A percentile compares a stretch with the other conserved stretches of the same genome.
phyloP scores from a whole-genome alignment of 2,113 vertebrate species.

The Dascyllus trimaculatus region DNA sequence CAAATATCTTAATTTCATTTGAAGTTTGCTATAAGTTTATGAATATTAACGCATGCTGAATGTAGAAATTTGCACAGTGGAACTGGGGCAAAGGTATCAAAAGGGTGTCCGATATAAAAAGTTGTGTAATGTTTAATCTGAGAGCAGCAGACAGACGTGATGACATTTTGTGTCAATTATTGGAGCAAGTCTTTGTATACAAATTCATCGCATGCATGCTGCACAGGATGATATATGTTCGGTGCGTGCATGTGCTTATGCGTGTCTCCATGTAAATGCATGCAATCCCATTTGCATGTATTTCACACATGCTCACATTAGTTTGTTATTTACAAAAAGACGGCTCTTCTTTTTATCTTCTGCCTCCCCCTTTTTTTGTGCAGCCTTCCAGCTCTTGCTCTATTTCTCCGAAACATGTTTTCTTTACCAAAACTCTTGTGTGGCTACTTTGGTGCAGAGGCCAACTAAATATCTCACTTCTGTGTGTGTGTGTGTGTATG shows the following conservation, averaged over 20 bases:
- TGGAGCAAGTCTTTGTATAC: constrained; percentile 45
- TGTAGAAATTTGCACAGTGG: not conserved
- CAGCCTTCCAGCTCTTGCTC: constrained; percentile 58
- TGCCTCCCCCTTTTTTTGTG: constrained; percentile 38
- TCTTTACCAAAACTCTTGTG: constrained; percentile 62
- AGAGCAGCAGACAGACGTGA: constrained; percentile 23
- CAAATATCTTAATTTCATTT: not conserved
- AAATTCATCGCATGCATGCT: constrained; percentile 63
- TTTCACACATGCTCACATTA: constrained; percentile 78
- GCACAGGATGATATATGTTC: constrained; percentile 73
- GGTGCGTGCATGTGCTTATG: constrained; percentile 52
- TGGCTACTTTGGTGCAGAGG: constrained; percentile 56
- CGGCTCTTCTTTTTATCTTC: constrained; percentile 70
- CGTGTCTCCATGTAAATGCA: constrained; percentile 64
- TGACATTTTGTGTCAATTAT: constrained; percentile 51
- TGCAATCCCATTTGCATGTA: constrained; percentile 79
- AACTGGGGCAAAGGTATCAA: not conserved
- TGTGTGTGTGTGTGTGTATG: constrained; percentile 35
- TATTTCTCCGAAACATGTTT: constrained; percentile 67
- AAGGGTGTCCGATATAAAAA: constrained; percentile 12
- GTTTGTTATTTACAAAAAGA: constrained; percentile 73
- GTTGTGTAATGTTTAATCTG: constrained; percentile 10
- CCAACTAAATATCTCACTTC: constrained; percentile 62
- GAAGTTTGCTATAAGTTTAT: not conserved
- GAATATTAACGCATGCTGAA: not conserved